phyloP scores from a whole-genome alignment of 1,140 invertebrate genomes.

The Diachasmimorpha longicaudata region DNA sequence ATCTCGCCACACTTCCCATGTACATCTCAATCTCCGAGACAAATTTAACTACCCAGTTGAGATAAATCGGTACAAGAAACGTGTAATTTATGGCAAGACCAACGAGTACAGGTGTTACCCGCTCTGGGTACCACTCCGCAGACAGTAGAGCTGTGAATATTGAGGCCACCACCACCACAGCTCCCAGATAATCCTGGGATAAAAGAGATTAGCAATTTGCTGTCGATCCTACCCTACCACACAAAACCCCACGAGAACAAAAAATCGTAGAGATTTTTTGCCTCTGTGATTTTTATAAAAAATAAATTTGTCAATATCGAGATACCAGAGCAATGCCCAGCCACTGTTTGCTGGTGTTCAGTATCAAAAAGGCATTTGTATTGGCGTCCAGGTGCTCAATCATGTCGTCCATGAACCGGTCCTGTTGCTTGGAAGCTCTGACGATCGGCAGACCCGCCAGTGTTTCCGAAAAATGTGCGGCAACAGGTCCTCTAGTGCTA shows the following conservation, averaged over 20 bases:
- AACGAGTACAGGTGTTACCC: constrained; percentile 69
- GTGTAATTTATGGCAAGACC: constrained; percentile 81
- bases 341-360: constrained; percentile 83
- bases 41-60: constrained; percentile 83
- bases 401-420: constrained; percentile 70
- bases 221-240: no score
- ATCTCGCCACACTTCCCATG: constrained; percentile 77
- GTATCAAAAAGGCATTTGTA: constrained; percentile 76
- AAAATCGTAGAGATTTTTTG: no score
- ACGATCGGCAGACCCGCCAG: constrained; percentile 73
- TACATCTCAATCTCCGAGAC: constrained; percentile 81
- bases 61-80: constrained; percentile 79
- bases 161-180: constrained; percentile 76
- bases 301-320: not conserved
- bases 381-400: constrained; percentile 74
- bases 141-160: constrained; percentile 70
- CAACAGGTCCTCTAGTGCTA: constrained; percentile 74
- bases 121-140: constrained; percentile 61
- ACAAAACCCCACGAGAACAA: no score
- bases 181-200: constrained; percentile 81
- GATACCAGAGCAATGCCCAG: constrained; percentile 77
- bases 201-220: constrained; percentile 7
- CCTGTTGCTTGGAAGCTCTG: constrained; percentile 72
- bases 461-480: constrained; percentile 76
- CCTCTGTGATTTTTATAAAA: no score